A percentile compares a stretch with the other conserved stretches of the same genome.
Conservation (phyloP, 2,888 invertebrate genomes). For the Euzetes globulus region DNA sequence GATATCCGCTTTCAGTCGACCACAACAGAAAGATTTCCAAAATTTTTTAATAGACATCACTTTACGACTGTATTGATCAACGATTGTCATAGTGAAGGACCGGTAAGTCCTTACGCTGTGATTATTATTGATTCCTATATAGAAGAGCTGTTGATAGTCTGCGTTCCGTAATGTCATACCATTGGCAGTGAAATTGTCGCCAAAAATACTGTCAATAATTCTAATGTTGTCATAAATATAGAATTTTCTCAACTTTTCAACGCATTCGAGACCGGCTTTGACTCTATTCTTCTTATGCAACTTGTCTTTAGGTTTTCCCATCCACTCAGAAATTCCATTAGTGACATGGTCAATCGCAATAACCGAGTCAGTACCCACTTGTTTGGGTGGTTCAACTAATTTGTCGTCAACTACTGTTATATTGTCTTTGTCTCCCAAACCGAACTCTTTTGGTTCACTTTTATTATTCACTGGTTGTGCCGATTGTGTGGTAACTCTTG, state of each 20-base stretch:
- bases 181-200: background rate
- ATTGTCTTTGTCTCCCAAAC: background rate
- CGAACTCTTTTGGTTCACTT: too few relatives aligned
- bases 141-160: constrained; percentile 12
- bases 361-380: background rate
- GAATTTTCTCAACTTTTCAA: constrained; percentile 13
- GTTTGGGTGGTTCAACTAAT: background rate
- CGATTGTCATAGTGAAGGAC: background rate
- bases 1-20: background rate
- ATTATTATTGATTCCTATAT: background rate
- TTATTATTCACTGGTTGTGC: too few relatives aligned
- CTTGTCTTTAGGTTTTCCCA: background rate
- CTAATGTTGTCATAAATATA: constrained; percentile 16
- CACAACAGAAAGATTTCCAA: background rate
- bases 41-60: background rate
- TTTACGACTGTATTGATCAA: constrained; percentile 12
- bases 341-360: background rate
- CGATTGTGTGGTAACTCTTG: background rate
- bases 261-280: background rate
- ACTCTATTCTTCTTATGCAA: background rate
- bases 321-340: background rate
- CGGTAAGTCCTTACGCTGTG: background rate
- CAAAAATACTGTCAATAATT: constrained; percentile 16
- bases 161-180: constrained; percentile 2
- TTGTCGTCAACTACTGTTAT: background rate